Evolutionary conservation across 2,888 invertebrate genomes (phyloP).

Genomic region (Habroteleia sp.): DNA sequence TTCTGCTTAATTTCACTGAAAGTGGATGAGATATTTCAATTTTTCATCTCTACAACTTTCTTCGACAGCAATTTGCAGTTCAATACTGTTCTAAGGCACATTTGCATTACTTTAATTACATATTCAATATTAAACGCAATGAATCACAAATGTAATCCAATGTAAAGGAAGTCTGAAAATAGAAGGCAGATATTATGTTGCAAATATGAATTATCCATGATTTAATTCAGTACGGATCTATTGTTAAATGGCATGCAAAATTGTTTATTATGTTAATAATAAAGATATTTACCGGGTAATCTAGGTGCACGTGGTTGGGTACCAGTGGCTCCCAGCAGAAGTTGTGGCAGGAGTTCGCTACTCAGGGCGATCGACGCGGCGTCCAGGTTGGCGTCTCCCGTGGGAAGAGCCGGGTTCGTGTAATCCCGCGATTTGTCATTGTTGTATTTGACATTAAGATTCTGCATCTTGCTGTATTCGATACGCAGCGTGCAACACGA

Average conservation of each 20-base stretch:
- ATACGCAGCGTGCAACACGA: slow-evolving; percentile 99
- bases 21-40: too few relatives aligned
- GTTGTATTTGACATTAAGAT: slow-evolving; percentile 99
- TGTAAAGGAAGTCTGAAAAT: too few relatives aligned
- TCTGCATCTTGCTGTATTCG: slow-evolving; percentile 99
- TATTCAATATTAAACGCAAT: too few relatives aligned
- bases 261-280: neutral
- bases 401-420: slow-evolving; percentile 98
- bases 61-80: too few relatives aligned
- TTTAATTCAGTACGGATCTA: neutral
- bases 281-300: slow-evolving; percentile 77
- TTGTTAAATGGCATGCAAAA: too few relatives aligned
- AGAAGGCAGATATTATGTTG: too few relatives aligned
- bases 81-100: too few relatives aligned
- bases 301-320: slow-evolving; percentile 77
- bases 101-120: too few relatives aligned
- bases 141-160: too few relatives aligned
- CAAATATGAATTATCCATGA: too few relatives aligned
- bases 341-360: slow-evolving; percentile 84
- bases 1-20: too few relatives aligned
- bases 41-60: too few relatives aligned
- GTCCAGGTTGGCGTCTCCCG: slow-evolving; percentile 90
- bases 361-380: slow-evolving; percentile 86
- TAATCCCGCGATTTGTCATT: slow-evolving; percentile 99
- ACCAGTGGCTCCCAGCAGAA: slow-evolving; percentile 82